Evolutionary conservation across 2,888 invertebrate genomes (phyloP).

Genomic region (Drosophila suboccidentalis): DNA sequence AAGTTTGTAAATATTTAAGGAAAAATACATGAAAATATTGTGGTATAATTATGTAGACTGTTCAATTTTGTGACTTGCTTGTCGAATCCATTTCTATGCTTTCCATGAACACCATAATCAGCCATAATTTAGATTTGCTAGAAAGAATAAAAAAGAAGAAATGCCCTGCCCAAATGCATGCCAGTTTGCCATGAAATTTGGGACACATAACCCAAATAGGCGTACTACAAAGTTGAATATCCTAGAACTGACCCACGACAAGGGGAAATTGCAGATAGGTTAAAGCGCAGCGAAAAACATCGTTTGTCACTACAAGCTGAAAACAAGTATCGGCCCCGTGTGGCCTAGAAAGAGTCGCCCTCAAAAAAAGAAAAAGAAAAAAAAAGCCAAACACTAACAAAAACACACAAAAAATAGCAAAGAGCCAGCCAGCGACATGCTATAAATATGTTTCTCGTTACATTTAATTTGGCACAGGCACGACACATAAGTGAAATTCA

Average conservation of each 20-base stretch:
- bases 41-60: constrained; percentile 3
- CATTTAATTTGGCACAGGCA: constrained; percentile 76
- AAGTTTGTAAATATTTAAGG: not conserved
- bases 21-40: not conserved
- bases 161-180: not conserved
- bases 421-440: constrained; percentile 62
- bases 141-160: not conserved
- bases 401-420: constrained; percentile 50
- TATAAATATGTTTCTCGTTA: constrained; percentile 63
- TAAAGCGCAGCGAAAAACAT: constrained; percentile 60
- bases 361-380: constrained; percentile 36
- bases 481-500: constrained; percentile 80
- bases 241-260: constrained; percentile 50
- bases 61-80: constrained; percentile 29
- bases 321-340: constrained; percentile 54
- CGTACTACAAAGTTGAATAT: constrained; percentile 21
- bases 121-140: constrained; percentile 28
- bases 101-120: constrained; percentile 42
- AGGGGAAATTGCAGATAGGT: constrained; percentile 42
- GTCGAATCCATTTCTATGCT: constrained; percentile 38
- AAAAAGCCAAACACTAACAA: constrained; percentile 17
- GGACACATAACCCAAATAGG: constrained; percentile 53
- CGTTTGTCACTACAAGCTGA: constrained; percentile 63
- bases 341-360: constrained; percentile 70
- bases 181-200: constrained; percentile 39